These are phyloP conservation scores for Andricus curvator DNA, from an alignment of 2,888 invertebrate genomes.

Conservation along the genomic window DNA sequence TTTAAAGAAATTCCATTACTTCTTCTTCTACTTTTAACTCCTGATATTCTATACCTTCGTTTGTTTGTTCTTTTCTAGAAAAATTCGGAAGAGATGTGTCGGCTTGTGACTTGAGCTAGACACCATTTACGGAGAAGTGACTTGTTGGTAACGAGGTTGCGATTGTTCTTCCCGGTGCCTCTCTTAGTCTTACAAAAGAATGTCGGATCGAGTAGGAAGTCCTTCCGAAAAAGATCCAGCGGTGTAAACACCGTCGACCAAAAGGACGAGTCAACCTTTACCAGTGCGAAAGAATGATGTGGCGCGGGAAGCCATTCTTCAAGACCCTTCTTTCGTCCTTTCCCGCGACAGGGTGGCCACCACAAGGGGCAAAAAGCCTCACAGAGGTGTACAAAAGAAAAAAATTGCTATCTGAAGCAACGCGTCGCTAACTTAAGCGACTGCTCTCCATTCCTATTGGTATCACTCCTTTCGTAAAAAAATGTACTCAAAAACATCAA, in stretches of 20 bases:
- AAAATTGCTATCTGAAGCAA: background rate
- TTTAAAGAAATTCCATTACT: background rate
- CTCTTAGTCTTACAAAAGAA: slow-evolving; percentile 44
- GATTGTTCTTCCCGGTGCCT: slow-evolving; percentile 67
- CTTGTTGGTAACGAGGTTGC: slow-evolving; percentile 68
- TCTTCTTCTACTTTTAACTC: background rate
- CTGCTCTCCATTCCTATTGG: slow-evolving; percentile 3
- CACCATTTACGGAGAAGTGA: background rate
- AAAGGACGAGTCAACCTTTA: slow-evolving; percentile 65
- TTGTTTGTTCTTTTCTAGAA: background rate
- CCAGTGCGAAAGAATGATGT: slow-evolving; percentile 71
- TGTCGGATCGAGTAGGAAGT: slow-evolving; percentile 64
- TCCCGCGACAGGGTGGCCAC: slow-evolving; percentile 51
- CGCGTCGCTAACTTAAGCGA: background rate
- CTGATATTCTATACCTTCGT: background rate
- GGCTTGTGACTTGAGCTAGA: slow-evolving; percentile 9
- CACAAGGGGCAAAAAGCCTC: slow-evolving; percentile 62
- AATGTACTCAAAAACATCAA: background rate
- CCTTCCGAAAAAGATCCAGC: slow-evolving; percentile 70
- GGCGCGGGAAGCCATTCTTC: slow-evolving; percentile 72
- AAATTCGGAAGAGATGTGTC: background rate
- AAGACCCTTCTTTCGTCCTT: slow-evolving; percentile 60
- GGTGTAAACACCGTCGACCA: slow-evolving; percentile 72
- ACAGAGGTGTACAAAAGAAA: slow-evolving; percentile 15
- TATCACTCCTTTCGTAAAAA: background rate